Evolutionary conservation across 1,140 invertebrate species (phyloP).

Genomic region (Drosophila mojavensis): DNA sequence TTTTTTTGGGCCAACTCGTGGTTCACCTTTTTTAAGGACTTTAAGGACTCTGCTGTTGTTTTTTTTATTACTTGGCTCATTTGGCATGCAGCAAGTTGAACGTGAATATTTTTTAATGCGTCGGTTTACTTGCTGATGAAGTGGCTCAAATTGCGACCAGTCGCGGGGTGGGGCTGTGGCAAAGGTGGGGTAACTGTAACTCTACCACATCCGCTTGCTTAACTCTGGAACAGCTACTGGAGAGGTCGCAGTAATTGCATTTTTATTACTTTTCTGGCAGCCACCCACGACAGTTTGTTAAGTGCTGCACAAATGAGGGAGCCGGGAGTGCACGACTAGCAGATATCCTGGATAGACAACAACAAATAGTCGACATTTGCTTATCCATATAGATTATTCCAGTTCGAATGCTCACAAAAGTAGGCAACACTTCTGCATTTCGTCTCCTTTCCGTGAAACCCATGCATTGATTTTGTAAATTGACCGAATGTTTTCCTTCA

Average conservation of each 20-base stretch:
- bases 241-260: constrained; percentile 74
- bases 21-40: constrained; percentile 50
- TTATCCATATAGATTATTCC: too few species aligned
- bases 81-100: constrained; percentile 64
- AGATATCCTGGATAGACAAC: too few species aligned
- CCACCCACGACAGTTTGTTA: constrained; percentile 68
- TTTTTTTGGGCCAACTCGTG: constrained; percentile 11
- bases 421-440: too few species aligned
- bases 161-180: not conserved
- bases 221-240: constrained; percentile 29
- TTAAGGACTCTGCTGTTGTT: constrained; percentile 45
- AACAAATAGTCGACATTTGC: too few species aligned
- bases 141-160: constrained; percentile 75
- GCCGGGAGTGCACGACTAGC: too few species aligned
- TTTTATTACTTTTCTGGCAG: constrained; percentile 77
- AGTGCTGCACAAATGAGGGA: constrained; percentile 31
- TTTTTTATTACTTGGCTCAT: constrained; percentile 72
- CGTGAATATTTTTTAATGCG: constrained; percentile 75
- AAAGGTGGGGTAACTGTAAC: not conserved
- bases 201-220: constrained; percentile 30
- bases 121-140: constrained; percentile 81
- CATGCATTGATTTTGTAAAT: too few species aligned
- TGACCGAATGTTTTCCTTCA: too few species aligned
- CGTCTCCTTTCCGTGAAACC: too few species aligned
- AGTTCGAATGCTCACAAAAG: too few species aligned